Evolutionary conservation across 1,140 invertebrate genomes (phyloP), one percentile per base, ranked within the genome.

Genomic region (Trigoniulus corallinus): DNA sequence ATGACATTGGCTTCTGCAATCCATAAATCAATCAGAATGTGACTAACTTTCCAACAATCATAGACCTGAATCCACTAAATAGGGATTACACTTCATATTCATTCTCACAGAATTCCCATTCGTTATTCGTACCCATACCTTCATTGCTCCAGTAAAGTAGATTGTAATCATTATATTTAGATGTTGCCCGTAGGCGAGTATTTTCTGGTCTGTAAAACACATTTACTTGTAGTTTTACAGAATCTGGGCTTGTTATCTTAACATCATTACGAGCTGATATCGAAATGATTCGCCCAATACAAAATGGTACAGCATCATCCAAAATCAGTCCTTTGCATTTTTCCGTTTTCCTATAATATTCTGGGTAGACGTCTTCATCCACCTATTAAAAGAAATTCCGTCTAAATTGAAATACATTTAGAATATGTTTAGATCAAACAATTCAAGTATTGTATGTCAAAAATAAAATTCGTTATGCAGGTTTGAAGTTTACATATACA

Each of bases 141-240:
- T 86, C 80, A 24, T 82, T 71, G 44, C 76, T 80, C 79, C 81
- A 86, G 64, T 81, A 88, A 0, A 88, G 59, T 40, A 80, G 63
- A 62, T 86, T 87, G 4, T 85, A 59, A 63, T 88, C 81, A 42
- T 74, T 65, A 50, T 80, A 68, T 2, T 54, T 57, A 1, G 72
- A 70, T 15, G 62, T 54, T 1, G 56, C 18, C 47, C 72, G 71
- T 54, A 72, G 74, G 46, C 74, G 72, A 4, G 82, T 87, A 59
- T 87, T 80, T 67, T 87, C 82, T 1, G 82, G 81, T 56, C 84
- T 72, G 58, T 82, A 87, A 59, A 86, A 72, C 56, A 83, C 77
- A 48, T 75, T 74, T 0, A 86, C 74, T 62, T 67, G 73, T 1
- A 87, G 62, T 54, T 72, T 76, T 37, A 85, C 75, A 53, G n/a